Evolutionary conservation across 53 echinoderm and acorn worm species (phyloP).

Genomic region (Crossaster papposus): DNA sequence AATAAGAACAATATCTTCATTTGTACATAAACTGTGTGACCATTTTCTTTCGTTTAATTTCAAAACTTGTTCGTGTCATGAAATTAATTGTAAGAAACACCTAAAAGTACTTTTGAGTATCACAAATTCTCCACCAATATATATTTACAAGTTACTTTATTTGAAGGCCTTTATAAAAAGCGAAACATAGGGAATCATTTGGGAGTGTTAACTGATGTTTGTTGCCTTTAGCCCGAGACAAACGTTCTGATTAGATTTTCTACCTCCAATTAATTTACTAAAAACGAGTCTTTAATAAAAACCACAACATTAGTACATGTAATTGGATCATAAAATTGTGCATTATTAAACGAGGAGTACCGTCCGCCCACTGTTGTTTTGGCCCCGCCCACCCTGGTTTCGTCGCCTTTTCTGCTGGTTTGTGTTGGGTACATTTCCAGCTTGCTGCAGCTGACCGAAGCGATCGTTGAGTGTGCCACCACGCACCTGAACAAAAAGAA

Average conservation of each 20-base stretch:
- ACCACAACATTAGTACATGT: no score
- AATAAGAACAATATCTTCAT: no score
- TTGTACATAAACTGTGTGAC: no score
- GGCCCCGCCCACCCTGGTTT: conserved; percentile 1
- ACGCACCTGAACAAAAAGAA: conserved; percentile 9
- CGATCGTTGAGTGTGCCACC: conserved; percentile 46
- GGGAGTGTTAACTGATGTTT: no score
- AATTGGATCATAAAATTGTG: not conserved
- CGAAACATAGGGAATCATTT: no score
- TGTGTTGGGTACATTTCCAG: conserved; percentile 21
- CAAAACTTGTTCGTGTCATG: no score
- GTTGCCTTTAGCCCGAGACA: no score
- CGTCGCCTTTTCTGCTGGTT: not conserved
- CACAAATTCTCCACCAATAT: not conserved
- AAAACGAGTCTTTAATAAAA: no score
- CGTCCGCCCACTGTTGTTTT: conserved; percentile 20
- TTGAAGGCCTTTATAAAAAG: not conserved
- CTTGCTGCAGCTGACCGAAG: conserved; percentile 43
- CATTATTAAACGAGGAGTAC: conserved; percentile 42
- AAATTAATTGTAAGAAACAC: no score
- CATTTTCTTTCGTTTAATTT: no score
- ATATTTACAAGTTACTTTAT: not conserved
- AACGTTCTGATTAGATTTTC: no score
- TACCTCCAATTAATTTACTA: no score
- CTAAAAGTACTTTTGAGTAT: not conserved